A percentile compares a stretch with the other conserved stretches of the same genome.
These are phyloP conservation scores for Narcine bancroftii DNA, from an alignment of 2,113 vertebrate species.

Conservation along the genomic window DNA sequence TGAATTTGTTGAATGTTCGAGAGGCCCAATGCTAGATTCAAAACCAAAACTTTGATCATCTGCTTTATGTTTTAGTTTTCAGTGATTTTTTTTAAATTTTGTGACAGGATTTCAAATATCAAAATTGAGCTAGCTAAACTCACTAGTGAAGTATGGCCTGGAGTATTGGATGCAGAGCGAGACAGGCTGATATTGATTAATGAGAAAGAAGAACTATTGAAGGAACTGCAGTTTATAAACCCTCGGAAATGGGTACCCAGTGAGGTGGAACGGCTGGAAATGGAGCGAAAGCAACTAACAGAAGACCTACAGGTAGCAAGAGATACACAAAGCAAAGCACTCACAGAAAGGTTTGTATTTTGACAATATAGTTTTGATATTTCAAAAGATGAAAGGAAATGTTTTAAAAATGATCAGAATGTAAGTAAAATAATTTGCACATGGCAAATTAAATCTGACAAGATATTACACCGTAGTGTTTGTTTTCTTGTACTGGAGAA, in stretches of 20 bases:
- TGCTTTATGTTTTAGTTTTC: background rate
- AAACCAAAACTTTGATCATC: background rate
- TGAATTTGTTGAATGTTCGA: background rate
- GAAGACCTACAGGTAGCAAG: conserved; percentile 86
- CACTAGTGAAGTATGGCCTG: conserved; percentile 93
- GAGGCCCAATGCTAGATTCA: background rate
- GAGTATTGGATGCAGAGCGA: conserved; percentile 84
- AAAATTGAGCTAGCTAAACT: conserved; percentile 92
- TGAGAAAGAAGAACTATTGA: conserved; percentile 94
- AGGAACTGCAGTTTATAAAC: conserved; percentile 82
- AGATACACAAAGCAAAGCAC: conserved; percentile 90
- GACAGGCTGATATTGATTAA: conserved; percentile 91
- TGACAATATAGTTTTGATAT: too few species aligned
- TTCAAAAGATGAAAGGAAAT: background rate
- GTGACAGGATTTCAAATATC: conserved; percentile 80
- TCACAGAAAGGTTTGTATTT: conserved; percentile 75
- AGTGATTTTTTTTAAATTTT: conserved; percentile 33
- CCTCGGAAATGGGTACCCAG: conserved; percentile 71
- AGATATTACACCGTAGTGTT: background rate
- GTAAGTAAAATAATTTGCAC: background rate
- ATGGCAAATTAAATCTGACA: background rate
- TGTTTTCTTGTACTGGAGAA: background rate
- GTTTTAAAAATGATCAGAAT: background rate
- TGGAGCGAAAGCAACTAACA: conserved; percentile 75
- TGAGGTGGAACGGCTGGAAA: conserved; percentile 77